Conservation (phyloP, 2,113 vertebrate genomes). For the Dipodomys merriami region DNA sequence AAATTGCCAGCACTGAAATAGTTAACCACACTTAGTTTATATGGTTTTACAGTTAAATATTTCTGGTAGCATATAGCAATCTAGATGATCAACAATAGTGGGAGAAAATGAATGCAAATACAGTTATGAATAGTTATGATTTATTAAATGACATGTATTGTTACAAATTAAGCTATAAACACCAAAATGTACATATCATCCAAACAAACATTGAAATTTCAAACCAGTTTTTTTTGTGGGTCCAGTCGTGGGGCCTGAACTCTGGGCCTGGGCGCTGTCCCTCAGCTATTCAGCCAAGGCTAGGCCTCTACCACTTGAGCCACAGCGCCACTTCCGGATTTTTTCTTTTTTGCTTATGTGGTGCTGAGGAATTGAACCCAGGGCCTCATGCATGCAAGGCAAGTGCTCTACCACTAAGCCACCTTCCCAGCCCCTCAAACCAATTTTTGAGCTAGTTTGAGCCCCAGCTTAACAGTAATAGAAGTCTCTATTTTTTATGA, state of each 20-base stretch:
- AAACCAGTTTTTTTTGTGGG: neutral
- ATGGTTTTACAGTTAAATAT: neutral
- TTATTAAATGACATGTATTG: neutral
- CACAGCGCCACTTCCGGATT: no score
- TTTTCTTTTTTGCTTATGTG: no score
- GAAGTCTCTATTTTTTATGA: neutral
- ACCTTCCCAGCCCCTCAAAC: no score
- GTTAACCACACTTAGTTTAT: neutral
- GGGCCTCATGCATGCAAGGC: no score
- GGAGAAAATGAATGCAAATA: neutral
- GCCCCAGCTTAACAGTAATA: neutral
- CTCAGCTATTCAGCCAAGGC: no score
- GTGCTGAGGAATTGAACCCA: no score
- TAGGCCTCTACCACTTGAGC: no score
- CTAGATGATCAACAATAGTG: neutral
- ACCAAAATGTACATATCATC: neutral
- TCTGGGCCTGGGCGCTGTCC: no score
- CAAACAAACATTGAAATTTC: neutral
- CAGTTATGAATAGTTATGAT: neutral
- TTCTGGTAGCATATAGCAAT: neutral
- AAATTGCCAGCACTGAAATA: neutral
- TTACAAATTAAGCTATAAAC: neutral
- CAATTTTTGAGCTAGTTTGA: slow-evolving; percentile 39
- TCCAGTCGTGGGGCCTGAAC: no score
- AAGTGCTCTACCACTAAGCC: no score